Evolutionary conservation across 2,113 vertebrate genomes (phyloP).

Genomic region (Tragelaphus strepsiceros): DNA sequence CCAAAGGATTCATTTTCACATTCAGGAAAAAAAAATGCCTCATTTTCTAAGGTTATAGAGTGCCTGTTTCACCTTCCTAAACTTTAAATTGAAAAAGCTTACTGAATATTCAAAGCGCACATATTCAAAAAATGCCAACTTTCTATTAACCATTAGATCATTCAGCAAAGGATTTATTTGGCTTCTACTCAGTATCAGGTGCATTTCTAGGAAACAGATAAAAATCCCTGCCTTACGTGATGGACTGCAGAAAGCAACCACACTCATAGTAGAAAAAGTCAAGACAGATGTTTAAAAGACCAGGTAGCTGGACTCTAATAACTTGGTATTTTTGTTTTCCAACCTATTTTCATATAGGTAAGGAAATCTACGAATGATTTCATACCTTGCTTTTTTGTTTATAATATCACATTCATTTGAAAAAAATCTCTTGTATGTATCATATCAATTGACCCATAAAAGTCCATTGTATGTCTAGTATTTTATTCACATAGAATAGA

Average conservation of each 20-base stretch:
- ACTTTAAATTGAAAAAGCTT: slow-evolving; percentile 1
- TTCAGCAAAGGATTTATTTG: background rate
- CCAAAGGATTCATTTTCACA: background rate
- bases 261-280: background rate
- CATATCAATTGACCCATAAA: background rate
- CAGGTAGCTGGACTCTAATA: background rate
- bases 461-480: background rate
- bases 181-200: background rate
- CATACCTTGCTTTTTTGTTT: background rate
- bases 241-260: background rate
- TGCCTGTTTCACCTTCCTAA: background rate
- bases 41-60: background rate
- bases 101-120: background rate
- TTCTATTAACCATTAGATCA: slow-evolving; percentile 2
- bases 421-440: background rate
- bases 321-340: background rate
- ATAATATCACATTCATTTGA: background rate
- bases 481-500: background rate
- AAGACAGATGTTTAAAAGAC: background rate
- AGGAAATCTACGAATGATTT: background rate
- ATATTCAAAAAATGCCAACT: slow-evolving; percentile 9
- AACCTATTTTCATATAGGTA: background rate
- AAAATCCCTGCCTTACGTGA: background rate
- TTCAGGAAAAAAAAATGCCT: background rate
- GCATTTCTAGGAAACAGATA: background rate